These are phyloP conservation scores for Bombus huntii DNA, from an alignment of 1,140 invertebrate species.

Conservation along the genomic window DNA sequence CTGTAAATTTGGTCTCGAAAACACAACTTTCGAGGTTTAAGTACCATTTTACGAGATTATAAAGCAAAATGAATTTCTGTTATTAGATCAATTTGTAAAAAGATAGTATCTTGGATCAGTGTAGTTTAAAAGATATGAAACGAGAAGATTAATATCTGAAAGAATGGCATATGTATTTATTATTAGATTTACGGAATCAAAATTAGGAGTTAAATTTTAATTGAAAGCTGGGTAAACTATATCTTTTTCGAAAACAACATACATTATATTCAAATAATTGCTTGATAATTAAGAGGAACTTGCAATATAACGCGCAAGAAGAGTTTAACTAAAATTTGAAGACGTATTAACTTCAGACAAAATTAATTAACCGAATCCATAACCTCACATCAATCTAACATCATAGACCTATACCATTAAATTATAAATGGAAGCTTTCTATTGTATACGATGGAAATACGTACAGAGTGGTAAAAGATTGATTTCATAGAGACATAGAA, in stretches of 20 bases:
- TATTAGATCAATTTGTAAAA: neutral
- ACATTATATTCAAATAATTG: conserved; percentile 40
- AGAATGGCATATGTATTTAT: neutral
- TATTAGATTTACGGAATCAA: conserved; percentile 8
- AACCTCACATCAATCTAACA: too few species aligned
- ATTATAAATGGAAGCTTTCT: conserved; percentile 25
- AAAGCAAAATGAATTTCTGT: neutral
- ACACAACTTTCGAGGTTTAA: conserved; percentile 13
- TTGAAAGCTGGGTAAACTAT: neutral
- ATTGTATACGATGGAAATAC: conserved; percentile 27
- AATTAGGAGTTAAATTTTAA: conserved; percentile 18
- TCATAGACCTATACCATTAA: too few species aligned
- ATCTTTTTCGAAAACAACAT: neutral
- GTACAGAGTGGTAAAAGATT: neutral
- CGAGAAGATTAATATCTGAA: neutral
- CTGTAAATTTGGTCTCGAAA: conserved; percentile 33
- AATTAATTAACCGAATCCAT: neutral
- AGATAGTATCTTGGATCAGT: neutral
- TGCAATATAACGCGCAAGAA: conserved; percentile 11
- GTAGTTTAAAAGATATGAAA: neutral
- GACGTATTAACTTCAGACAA: conserved; percentile 42
- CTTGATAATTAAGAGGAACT: conserved; percentile 52
- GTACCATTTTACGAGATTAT: conserved; percentile 15
- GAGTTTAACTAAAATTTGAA: conserved; percentile 10
- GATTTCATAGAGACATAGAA: neutral